phyloP scores from a whole-genome alignment of 2,888 invertebrate genomes.

The Acronicta leporina region DNA sequence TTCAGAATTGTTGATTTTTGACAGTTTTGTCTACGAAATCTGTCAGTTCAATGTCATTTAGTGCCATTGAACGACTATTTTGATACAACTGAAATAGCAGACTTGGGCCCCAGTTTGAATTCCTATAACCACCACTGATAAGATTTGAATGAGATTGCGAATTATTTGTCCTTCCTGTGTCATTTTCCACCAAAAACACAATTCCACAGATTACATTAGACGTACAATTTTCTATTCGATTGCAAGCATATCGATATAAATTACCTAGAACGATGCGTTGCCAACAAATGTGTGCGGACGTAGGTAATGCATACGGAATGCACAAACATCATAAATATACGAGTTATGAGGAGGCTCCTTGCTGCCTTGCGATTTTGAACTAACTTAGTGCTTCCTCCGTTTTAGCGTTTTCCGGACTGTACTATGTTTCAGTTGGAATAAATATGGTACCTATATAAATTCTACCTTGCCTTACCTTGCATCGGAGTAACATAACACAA shows the following conservation, averaged over 20 bases:
- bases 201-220: constrained; percentile 26
- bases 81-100: too few relatives aligned
- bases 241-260: constrained; percentile 52
- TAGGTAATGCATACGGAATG: constrained; percentile 64
- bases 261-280: constrained; percentile 45
- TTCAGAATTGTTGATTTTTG: too few relatives aligned
- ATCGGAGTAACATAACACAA: too few relatives aligned
- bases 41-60: too few relatives aligned
- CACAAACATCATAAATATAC: constrained; percentile 56
- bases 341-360: constrained; percentile 41
- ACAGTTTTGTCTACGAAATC: too few relatives aligned
- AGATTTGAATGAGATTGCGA: too few relatives aligned
- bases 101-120: too few relatives aligned
- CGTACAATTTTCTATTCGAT: constrained; percentile 51
- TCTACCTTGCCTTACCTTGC: too few relatives aligned
- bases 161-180: too few relatives aligned
- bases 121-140: too few relatives aligned
- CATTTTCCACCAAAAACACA: constrained; percentile 1
- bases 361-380: constrained; percentile 36
- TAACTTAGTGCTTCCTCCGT: constrained; percentile 19
- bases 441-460: too few relatives aligned
- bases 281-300: constrained; percentile 56
- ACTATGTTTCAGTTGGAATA: background rate
- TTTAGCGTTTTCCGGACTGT: constrained; percentile 17
- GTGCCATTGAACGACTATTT: too few relatives aligned